Conservation (phyloP, 2,888 invertebrate species). For the Andrena trimmerana region DNA sequence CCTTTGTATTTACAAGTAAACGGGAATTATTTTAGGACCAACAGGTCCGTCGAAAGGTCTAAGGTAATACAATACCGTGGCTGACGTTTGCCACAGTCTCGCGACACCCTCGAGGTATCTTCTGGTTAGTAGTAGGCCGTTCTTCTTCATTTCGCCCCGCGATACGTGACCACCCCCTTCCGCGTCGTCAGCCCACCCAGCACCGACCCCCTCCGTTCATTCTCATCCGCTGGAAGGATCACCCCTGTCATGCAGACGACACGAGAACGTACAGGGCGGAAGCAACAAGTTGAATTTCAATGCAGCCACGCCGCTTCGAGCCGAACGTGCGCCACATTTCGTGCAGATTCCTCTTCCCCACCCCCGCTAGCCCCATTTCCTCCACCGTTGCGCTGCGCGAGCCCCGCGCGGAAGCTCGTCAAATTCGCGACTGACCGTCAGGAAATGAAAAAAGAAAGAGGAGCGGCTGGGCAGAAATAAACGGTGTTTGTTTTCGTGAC, state of each 20-base stretch:
- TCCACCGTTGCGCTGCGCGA: too few relatives aligned
- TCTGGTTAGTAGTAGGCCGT: conserved; percentile 22
- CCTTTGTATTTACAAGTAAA: not conserved
- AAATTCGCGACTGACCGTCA: not conserved
- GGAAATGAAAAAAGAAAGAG: not conserved
- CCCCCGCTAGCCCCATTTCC: not conserved
- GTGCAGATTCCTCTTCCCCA: not conserved
- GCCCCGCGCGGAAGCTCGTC: conserved; percentile 4
- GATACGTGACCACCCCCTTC: conserved; percentile 33
- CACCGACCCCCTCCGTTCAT: not conserved
- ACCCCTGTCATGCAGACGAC: conserved; percentile 27
- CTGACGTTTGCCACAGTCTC: not conserved
- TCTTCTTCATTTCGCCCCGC: conserved; percentile 38
- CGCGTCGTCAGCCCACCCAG: not conserved
- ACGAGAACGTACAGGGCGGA: conserved; percentile 23
- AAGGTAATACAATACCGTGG: not conserved
- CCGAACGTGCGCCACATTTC: conserved; percentile 31
- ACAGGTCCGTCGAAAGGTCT: not conserved
- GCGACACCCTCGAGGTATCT: not conserved
- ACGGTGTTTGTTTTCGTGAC: conserved; percentile 1
- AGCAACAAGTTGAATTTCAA: conserved; percentile 63
- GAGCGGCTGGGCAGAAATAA: conserved; percentile 6
- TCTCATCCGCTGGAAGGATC: conserved; percentile 13
- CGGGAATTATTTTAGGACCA: conserved; percentile 9
- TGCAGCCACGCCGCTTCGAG: not conserved